Evolutionary conservation across 2,113 vertebrate species (phyloP).

Genomic region (Protobothrops flavoviridis): DNA sequence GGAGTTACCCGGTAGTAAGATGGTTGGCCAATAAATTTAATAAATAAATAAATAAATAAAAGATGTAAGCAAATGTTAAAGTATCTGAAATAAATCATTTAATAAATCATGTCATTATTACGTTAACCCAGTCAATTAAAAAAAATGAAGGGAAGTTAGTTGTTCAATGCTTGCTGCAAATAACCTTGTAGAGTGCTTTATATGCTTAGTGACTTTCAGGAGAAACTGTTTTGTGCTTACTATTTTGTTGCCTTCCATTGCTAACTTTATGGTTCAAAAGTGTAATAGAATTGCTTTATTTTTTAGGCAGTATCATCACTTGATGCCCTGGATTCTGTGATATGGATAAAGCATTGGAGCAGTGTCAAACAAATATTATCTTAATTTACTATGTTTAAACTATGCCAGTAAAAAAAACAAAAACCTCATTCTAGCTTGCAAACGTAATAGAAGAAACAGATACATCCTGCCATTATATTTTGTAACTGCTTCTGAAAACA

Average conservation of each 20-base stretch:
- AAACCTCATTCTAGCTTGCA: neutral
- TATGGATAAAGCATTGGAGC: neutral
- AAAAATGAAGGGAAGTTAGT: neutral
- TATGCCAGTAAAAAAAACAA: neutral
- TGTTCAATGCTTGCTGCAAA: neutral
- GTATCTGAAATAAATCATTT: neutral
- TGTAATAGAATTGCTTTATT: neutral
- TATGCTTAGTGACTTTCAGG: neutral
- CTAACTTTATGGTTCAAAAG: neutral
- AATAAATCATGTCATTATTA: neutral
- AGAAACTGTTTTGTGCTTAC: neutral
- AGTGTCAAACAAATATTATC: neutral
- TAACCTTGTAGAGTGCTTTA: neutral
- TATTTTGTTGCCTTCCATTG: neutral
- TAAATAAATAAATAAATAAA: too few species aligned
- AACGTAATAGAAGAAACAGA: constrained; percentile 8
- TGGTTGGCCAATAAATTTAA: too few species aligned
- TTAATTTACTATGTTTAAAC: constrained; percentile 17
- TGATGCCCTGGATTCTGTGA: neutral
- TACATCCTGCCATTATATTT: neutral
- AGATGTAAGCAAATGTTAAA: neutral
- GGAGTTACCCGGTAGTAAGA: neutral
- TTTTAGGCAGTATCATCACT: neutral
- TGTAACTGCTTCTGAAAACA: constrained; percentile 6
- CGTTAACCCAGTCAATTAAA: neutral